These are phyloP conservation scores for Dicycla oo DNA, from an alignment of 2,888 invertebrate genomes.

Conservation along the genomic window DNA sequence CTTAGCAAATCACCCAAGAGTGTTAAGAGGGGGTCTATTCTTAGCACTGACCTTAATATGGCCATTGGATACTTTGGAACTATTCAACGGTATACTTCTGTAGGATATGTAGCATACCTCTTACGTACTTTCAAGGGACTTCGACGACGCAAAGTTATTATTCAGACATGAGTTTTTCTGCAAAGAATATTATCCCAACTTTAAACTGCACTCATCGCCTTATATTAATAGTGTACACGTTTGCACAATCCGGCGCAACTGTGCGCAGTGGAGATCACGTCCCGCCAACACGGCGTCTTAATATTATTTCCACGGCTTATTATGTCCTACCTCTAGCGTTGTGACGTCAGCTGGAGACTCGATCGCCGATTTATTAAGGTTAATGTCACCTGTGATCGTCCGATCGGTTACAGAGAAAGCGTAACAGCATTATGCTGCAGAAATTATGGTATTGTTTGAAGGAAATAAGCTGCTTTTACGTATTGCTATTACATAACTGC, in stretches of 20 bases:
- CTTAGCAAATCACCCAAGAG: not conserved
- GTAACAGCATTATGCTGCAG: slow-evolving; percentile 7
- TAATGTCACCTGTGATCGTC: slow-evolving; percentile 37
- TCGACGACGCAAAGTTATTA: too few relatives aligned
- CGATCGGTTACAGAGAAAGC: slow-evolving; percentile 32
- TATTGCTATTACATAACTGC: not conserved
- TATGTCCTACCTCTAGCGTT: slow-evolving; percentile 55
- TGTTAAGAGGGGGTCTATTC: not conserved
- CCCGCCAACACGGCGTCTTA: slow-evolving; percentile 53
- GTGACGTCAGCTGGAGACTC: slow-evolving; percentile 44
- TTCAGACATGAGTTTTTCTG: too few relatives aligned
- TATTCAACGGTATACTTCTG: too few relatives aligned
- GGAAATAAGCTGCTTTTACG: not conserved
- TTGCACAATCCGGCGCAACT: slow-evolving; percentile 66
- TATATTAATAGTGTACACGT: slow-evolving; percentile 62
- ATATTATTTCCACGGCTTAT: slow-evolving; percentile 66
- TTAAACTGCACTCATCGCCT: slow-evolving; percentile 24
- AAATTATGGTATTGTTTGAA: not conserved
- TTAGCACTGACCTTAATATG: not conserved
- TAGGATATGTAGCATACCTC: too few relatives aligned
- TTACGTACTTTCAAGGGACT: too few relatives aligned
- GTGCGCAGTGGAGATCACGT: slow-evolving; percentile 58
- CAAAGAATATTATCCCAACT: slow-evolving; percentile 1
- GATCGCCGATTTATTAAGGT: slow-evolving; percentile 50
- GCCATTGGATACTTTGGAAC: too few relatives aligned